A percentile compares a stretch with the other conserved stretches of the same genome.
Conservation (phyloP, 1,140 invertebrate genomes). For the Dinothrombium tinctorium region DNA sequence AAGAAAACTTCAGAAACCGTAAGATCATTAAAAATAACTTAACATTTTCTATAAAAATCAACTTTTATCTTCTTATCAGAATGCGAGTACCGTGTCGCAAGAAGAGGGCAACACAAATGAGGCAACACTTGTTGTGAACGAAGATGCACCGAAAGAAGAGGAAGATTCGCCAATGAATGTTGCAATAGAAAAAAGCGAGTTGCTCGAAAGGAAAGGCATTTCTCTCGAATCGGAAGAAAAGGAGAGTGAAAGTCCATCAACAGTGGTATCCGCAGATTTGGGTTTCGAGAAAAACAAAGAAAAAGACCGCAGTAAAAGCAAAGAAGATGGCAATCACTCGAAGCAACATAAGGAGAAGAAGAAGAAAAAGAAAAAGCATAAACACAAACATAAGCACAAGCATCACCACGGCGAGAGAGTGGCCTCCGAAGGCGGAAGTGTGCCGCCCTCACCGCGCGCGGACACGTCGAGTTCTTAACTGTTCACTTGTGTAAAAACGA, state of each 20-base stretch:
- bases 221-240: not conserved
- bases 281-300: slow-evolving; percentile 9
- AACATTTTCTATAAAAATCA: not conserved
- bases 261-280: too few relatives aligned
- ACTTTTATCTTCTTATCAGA: not conserved
- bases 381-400: slow-evolving; percentile 22
- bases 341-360: slow-evolving; percentile 29
- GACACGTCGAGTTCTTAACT: too few relatives aligned
- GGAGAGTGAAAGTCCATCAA: too few relatives aligned
- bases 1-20: not conserved
- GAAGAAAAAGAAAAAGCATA: slow-evolving; percentile 24
- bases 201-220: not conserved
- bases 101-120: not conserved
- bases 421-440: too few relatives aligned
- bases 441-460: too few relatives aligned
- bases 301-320: not conserved
- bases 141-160: not conserved
- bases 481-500: too few relatives aligned
- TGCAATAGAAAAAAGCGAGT: not conserved
- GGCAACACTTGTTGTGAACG: not conserved
- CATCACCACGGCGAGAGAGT: slow-evolving; percentile 6
- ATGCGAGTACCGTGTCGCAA: not conserved
- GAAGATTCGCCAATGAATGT: not conserved
- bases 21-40: not conserved
- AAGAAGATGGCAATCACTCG: slow-evolving; percentile 13